Evolutionary conservation across 2,113 vertebrate genomes (phyloP), one percentile per base, ranked within the genome.

Genomic region (Entomyzon cyanotis): DNA sequence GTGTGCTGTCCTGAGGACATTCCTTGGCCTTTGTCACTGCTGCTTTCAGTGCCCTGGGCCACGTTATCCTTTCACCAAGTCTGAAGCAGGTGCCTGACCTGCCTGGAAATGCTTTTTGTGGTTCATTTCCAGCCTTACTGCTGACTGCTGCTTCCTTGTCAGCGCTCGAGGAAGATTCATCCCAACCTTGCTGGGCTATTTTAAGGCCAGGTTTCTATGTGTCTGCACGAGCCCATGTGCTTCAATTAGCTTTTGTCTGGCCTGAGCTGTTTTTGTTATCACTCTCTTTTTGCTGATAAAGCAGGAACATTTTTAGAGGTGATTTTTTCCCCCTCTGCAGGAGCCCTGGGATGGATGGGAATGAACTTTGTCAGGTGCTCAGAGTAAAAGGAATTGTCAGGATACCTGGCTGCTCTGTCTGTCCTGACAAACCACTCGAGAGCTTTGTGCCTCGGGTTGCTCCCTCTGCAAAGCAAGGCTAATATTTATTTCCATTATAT

Each of bases 401-500:
- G 88, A 64, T 96, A 96, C 83, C 83, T 90, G 88, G 64, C 56
- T 93, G 52, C 86, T 90, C 60, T 56, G 68, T 71, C 1, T 24
- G 77, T 49, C 83, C 90, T 96, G 88, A 94, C 83, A 90, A 92
- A 96, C 83, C 49, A 2, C 76, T n/a, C 1, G 7, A 75, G 76
- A 64, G n/a, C n/a, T 64, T 90, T 8, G 35, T 75, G 85, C 21
- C 88, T 94, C 25, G 0, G 60, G 68, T 75, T 90, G 84, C 83
- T 93, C 14, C 1, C n/a, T 71, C 73, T 92, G 76, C 90, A 90
- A 90, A 84, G 86, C 69, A 78, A 81, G 90, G 69, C 90, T 92
- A 95, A 79, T 93, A 94, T 90, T 93, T 95, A 90, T 93, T 95
- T 94, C 86, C 90, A 92, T 94, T 93, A 42, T 92, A 93, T 90